Conservation (phyloP, 64 coral and sea anemone genomes). For the Porites lutea region DNA sequence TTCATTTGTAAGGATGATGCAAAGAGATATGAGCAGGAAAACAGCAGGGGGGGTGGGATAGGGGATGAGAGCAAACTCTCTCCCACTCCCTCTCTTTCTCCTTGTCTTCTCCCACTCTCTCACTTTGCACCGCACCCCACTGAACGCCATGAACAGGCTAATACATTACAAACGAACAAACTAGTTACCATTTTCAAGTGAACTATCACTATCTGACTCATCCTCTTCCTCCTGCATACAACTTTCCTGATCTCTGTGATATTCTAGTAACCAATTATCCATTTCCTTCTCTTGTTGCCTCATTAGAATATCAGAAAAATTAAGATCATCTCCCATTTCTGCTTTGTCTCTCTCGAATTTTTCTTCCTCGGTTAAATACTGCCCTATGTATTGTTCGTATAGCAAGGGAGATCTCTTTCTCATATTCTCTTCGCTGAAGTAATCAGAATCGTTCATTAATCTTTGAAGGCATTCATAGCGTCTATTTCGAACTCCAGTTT, state of each 20-base stretch:
- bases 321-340: slow-evolving; percentile 50
- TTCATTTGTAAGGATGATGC: too few relatives aligned
- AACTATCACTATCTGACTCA: slow-evolving; percentile 52
- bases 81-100: too few relatives aligned
- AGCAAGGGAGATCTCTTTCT: slow-evolving; percentile 80
- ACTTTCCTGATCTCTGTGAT: slow-evolving; percentile 73
- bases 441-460: slow-evolving; percentile 71
- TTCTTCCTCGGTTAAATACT: slow-evolving; percentile 87
- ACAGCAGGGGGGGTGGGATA: too few relatives aligned
- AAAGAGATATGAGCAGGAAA: too few relatives aligned
- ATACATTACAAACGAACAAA: not conserved
- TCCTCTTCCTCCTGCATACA: slow-evolving; percentile 74
- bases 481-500: slow-evolving; percentile 77
- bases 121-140: too few relatives aligned
- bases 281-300: slow-evolving; percentile 76
- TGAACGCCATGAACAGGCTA: too few relatives aligned
- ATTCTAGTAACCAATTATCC: slow-evolving; percentile 65
- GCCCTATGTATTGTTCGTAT: slow-evolving; percentile 93
- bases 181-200: not conserved
- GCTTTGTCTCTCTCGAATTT: slow-evolving; percentile 80
- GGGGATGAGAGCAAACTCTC: too few relatives aligned
- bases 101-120: too few relatives aligned
- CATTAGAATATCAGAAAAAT: slow-evolving; percentile 79
- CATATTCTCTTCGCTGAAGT: slow-evolving; percentile 87
- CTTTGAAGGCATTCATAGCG: slow-evolving; percentile 87